Base-by-base conservation (phyloP, 2,113 vertebrate species). In the Melozone crissalis region DNA sequence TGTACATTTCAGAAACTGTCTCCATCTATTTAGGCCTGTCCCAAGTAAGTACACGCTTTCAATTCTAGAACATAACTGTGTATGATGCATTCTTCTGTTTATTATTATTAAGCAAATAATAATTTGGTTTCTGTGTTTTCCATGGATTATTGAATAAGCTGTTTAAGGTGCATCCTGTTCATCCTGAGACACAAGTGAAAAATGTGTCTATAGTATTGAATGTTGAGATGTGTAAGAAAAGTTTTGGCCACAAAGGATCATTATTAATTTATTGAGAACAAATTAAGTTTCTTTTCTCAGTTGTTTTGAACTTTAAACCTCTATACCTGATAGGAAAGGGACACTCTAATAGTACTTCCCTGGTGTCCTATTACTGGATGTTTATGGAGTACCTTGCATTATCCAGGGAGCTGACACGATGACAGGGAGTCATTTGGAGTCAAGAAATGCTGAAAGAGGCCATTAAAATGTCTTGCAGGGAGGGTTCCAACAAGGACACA, bases 11-110 rank as follows among this genome's bases (percentile, higher is more conserved):
- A 6, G 99, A 99, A 98, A 99, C 99, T 15, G 99, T 99, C 95
- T 99, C 99, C 98, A 99, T 99, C 98, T 99, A 99, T 98, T 98
- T 99, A 98, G 99, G 99, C 83, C 98, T 99, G 97, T 99, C 99
- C 77, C 99, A 99, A 98, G 99, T 99, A 98, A 99, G 99, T 98
- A 91, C 81, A 91, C 51, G 67, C 57, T 97, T 97, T 93, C 28
- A 16, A 84, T 97, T 96, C 86, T 96, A 83, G 54, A 76, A 13
- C 4, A 17, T 27, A 49, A 81, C 71, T 87, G 44, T 91, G 55
- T 89, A 31, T 46, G 7, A 62, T 92, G 43, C 30, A 3, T 85
- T 81, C 65, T 89, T 52, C 11, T 83, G 44, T 44, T 83, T 95
- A 81, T 74, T 39, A 20, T 83, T 92, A 72, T 91, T 87, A 69